Conservation (phyloP, 2,888 invertebrate genomes). For the Lycophotia porphyrea region DNA sequence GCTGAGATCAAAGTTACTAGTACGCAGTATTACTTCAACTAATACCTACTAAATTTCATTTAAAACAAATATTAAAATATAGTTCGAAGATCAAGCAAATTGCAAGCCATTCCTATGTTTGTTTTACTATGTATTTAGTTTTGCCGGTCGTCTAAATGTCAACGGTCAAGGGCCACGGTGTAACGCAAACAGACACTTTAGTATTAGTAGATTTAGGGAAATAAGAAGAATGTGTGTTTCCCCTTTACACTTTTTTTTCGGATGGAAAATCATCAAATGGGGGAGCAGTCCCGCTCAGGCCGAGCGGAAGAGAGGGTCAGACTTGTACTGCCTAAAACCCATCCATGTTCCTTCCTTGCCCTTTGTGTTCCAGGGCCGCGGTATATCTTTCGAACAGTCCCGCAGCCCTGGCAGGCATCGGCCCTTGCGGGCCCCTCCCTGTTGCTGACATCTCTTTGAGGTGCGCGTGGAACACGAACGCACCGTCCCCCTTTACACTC, state of each 20-base stretch:
- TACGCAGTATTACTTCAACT: background rate
- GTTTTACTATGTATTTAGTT: conserved; percentile 34
- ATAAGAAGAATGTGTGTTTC: conserved; percentile 3
- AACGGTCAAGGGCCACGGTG: conserved; percentile 16
- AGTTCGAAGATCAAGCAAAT: background rate
- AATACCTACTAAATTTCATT: background rate
- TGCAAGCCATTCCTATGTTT: conserved; percentile 12
- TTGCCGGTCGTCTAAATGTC: conserved; percentile 4
- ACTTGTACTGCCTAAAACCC: too few species aligned
- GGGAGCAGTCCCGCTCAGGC: too few species aligned
- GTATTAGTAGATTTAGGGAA: conserved; percentile 43
- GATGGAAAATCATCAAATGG: too few species aligned
- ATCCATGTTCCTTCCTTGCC: too few species aligned
- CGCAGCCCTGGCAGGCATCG: too few species aligned
- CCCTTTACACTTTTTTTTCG: too few species aligned
- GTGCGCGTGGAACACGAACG: too few species aligned
- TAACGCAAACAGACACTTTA: conserved; percentile 11
- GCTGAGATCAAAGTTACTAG: background rate
- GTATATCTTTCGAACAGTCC: too few species aligned
- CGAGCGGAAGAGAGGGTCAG: too few species aligned
- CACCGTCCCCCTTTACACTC: background rate
- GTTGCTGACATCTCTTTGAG: too few species aligned
- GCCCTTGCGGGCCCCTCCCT: too few species aligned
- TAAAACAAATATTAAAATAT: conserved; percentile 1
- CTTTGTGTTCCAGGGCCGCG: too few species aligned